Conservation (phyloP, 2,113 vertebrate genomes). For the Origma solitaria region DNA sequence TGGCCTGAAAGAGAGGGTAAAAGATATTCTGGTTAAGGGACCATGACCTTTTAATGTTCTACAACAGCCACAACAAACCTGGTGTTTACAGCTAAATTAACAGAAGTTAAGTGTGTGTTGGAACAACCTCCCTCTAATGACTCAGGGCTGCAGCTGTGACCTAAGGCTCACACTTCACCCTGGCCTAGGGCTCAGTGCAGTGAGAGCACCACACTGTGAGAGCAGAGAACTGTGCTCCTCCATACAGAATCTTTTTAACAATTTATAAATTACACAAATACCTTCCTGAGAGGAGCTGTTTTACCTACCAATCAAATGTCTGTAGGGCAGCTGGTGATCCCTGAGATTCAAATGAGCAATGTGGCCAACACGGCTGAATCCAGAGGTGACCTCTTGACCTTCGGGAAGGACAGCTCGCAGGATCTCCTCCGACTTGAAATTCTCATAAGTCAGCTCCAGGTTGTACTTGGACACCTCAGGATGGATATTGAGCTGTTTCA, state of each 20-base stretch:
- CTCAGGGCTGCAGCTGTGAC: neutral
- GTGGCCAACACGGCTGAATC: constrained; percentile 93
- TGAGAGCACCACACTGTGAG: neutral
- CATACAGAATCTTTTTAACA: neutral
- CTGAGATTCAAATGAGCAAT: constrained; percentile 94
- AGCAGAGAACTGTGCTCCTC: neutral
- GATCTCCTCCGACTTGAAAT: constrained; percentile 92
- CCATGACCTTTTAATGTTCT: neutral
- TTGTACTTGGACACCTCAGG: constrained; percentile 75
- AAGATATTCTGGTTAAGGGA: neutral
- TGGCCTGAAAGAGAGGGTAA: constrained; percentile 75
- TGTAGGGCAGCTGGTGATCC: constrained; percentile 91
- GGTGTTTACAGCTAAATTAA: neutral
- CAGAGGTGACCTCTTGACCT: constrained; percentile 89
- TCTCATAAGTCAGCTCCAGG: constrained; percentile 85
- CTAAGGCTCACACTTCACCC: neutral
- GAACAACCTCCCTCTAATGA: neutral
- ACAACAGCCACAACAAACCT: neutral
- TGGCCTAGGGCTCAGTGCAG: neutral
- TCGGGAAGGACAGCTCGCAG: constrained; percentile 88
- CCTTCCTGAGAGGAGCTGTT: neutral
- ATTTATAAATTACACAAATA: accelerated
- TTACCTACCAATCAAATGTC: constrained; percentile 87
- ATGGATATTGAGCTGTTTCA: constrained; percentile 73
- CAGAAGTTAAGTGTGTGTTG: neutral